Evolutionary conservation across 1,140 invertebrate genomes (phyloP), one percentile per base, ranked within the genome.

Genomic region (Sycophila sp.): DNA sequence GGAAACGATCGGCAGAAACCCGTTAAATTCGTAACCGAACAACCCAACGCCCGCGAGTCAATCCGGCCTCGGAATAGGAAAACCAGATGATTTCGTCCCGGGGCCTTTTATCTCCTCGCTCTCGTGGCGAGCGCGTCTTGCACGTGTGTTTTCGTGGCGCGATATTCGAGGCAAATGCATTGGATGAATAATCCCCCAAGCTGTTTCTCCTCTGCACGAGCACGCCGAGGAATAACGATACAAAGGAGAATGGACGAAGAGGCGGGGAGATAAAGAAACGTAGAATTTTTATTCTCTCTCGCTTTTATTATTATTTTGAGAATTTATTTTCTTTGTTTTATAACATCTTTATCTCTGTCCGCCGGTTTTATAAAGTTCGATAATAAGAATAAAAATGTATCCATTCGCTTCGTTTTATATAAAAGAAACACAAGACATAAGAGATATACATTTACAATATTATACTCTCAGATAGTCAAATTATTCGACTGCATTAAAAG

Each of bases 101-200:
- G 22, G n/a, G 26, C 32, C 22, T n/a, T n/a, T n/a, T n/a, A 22
- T 4, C 19, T 22, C 4, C 40, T 62, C n/a, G 45, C 17, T 45
- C 26, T 47, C 10, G 30, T 26, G 30, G 36, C 38, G 42, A 15
- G 7, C 13, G 19, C 19, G 4, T 30, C 1, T n/a, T n/a, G n/a
- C 32, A 15, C 28, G 24, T 63, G 47, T 17, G 13, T 49, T 60
- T 11, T 10, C 42, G 11, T 4, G 38, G 28, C 42, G 49, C 22
- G 40, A 63, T 63, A 63, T 49, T 63, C 59, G 42, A 49, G 42
- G n/a, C 24, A n/a, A 63, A 63, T 45, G 28, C 11, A 47, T 34
- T 6, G 59, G 4, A 30, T 32, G 42, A 62, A 62, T 62, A 62
- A 47, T 62, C 40, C n/a, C 2, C 8, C 30, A 1, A 30, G 28